These are phyloP conservation scores for Cacajao melanocephalus DNA, from an alignment of 2,797 vertebrate species.

Conservation along the genomic window DNA sequence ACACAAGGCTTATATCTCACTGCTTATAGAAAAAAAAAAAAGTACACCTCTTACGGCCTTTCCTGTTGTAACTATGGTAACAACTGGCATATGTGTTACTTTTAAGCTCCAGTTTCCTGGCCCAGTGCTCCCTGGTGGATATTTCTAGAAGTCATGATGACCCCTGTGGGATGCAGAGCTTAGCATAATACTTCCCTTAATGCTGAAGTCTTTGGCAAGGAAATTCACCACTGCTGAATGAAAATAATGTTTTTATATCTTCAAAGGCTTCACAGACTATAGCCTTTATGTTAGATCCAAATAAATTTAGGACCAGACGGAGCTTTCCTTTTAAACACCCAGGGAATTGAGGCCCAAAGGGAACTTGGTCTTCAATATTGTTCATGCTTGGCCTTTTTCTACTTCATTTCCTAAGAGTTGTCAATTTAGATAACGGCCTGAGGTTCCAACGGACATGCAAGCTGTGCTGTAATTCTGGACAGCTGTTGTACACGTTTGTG, in stretches of 20 bases:
- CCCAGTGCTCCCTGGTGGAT: not conserved
- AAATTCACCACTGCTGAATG: not conserved
- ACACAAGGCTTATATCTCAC: not conserved
- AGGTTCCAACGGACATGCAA: not conserved
- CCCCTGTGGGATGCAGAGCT: not conserved
- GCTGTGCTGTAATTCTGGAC: not conserved
- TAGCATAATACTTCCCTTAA: not conserved
- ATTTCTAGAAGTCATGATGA: constrained; percentile 16
- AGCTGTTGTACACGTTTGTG: not conserved
- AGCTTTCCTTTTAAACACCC: constrained; percentile 16
- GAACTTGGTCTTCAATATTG: not conserved
- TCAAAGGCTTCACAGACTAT: not conserved
- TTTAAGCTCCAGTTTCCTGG: not conserved
- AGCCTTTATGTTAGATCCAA: not conserved
- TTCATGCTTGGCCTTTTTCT: not conserved
- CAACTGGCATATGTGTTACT: not conserved
- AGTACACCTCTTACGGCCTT: not conserved
- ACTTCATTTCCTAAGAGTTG: not conserved
- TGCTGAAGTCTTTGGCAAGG: not conserved
- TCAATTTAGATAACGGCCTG: not conserved
- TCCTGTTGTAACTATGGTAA: constrained; percentile 54
- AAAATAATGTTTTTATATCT: not conserved
- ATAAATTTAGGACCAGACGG: not conserved
- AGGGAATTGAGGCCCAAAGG: not conserved
- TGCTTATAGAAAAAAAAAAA: not conserved